Evolutionary conservation across 2,113 vertebrate species (phyloP), one percentile per base, ranked within the genome.

Genomic region (Suncus etruscus): DNA sequence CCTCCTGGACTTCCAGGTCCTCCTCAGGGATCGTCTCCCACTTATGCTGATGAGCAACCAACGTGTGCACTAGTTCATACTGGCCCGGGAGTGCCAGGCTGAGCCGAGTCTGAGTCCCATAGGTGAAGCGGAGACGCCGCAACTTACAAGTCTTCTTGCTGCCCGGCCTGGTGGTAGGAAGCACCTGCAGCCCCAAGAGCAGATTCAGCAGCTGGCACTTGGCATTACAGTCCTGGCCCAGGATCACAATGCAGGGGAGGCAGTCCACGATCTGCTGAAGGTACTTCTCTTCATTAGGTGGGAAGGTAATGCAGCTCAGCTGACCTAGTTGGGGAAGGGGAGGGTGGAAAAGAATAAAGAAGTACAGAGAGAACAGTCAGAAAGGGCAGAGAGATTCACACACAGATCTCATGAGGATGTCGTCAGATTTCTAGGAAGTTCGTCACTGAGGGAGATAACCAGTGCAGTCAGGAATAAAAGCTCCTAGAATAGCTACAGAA

Each of bases 11-110:
- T 96, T 99, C 98, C 95, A 99, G 96, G 96, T 99, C 99, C 97
- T 99, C 98, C 92, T 98, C 97, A 0, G 99, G 99, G 48, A 99
- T 98, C 0, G 99, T 99, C 86, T 99, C 98, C 99, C 99, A 99
- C 92, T 98, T 98, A 6, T 98, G 98, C 29, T 98, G 97, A 97
- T 99, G 98, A 0, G 98, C 98, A 1, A 97, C 98, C 95, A 99
- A 96, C 86, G 98, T 98, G 89, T 99, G 99, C 39, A 99, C 98
- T 81, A 99, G 98, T 97, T 99, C 99, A 18, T 98, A 99, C 94
- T 99, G 99, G 83, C 98, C 99, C 0, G 99, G 99, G 84, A 99
- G 98, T 0, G 98, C 99, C 92, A 99, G 93, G 95, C 99, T 99
- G 39, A 99, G 95, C 20, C 98, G 97, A 0, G 98, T 98, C 91